Evolutionary conservation across 2,797 vertebrate genomes (phyloP).

Genomic region (Mus caroli): DNA sequence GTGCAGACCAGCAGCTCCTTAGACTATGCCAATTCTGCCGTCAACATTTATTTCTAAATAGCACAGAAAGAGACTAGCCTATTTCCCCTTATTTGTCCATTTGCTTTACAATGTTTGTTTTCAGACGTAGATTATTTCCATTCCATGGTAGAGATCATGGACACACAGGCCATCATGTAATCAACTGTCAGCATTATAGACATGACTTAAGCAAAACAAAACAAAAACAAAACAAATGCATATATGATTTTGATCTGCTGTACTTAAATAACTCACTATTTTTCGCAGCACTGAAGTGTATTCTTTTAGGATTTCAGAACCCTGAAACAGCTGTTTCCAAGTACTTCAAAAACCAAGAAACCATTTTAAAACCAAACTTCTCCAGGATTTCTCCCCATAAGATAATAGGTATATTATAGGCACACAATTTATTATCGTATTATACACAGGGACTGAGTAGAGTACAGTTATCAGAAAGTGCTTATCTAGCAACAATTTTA

Average conservation of each 20-base stretch:
- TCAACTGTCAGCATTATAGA: conserved; percentile 47
- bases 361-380: neutral
- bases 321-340: conserved; percentile 8
- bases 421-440: neutral
- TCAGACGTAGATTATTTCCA: conserved; percentile 46
- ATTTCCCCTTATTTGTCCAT: conserved; percentile 59
- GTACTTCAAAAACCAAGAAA: neutral
- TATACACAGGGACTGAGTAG: neutral
- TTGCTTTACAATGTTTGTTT: conserved; percentile 73
- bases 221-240: neutral
- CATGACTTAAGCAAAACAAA: conserved; percentile 22
- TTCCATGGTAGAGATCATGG: conserved; percentile 21
- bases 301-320: conserved; percentile 50
- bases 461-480: neutral
- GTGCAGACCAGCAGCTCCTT: conserved; percentile 85
- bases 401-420: neutral
- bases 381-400: neutral
- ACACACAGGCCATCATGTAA: conserved; percentile 27
- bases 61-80: conserved; percentile 74
- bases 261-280: neutral
- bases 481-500: neutral
- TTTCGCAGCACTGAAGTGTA: conserved; percentile 36
- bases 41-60: conserved; percentile 83
- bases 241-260: neutral
- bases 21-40: conserved; percentile 74